Evolutionary conservation across 2,888 invertebrate genomes (phyloP).

Genomic region (Phortica okadai): DNA sequence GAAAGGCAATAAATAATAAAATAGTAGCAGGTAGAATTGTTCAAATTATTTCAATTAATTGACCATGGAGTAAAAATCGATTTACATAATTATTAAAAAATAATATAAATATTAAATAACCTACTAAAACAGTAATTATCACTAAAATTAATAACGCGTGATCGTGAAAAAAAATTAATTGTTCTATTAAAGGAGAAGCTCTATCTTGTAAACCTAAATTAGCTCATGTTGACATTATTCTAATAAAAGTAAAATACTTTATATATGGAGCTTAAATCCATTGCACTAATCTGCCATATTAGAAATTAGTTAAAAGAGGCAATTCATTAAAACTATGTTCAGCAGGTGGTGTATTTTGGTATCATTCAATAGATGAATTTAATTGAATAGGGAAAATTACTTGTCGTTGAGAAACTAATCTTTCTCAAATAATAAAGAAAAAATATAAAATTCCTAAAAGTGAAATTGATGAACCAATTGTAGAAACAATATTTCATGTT

Average conservation of each 20-base stretch:
- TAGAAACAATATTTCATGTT: conserved; percentile 83
- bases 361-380: conserved; percentile 81
- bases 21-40: conserved; percentile 80
- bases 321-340: conserved; percentile 80
- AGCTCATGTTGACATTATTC: conserved; percentile 60
- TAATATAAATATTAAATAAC: conserved; percentile 79
- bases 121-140: conserved; percentile 80
- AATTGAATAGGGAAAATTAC: conserved; percentile 78
- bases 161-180: conserved; percentile 81
- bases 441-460: conserved; percentile 79
- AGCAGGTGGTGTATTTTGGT: conserved; percentile 79
- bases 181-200: conserved; percentile 78
- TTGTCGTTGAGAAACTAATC: conserved; percentile 78
- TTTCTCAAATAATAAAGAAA: conserved; percentile 81
- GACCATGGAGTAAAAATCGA: conserved; percentile 79
- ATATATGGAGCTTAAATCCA: conserved; percentile 83
- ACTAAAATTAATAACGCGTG: conserved; percentile 80
- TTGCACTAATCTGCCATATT: conserved; percentile 81
- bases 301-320: conserved; percentile 79
- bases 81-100: conserved; percentile 80
- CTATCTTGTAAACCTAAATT: too few species aligned
- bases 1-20: conserved; percentile 81
- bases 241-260: conserved; percentile 81
- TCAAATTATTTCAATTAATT: conserved; percentile 81
- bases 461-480: conserved; percentile 82